Conservation (phyloP, 2,113 vertebrate species). For the Cygnus buccinator region DNA sequence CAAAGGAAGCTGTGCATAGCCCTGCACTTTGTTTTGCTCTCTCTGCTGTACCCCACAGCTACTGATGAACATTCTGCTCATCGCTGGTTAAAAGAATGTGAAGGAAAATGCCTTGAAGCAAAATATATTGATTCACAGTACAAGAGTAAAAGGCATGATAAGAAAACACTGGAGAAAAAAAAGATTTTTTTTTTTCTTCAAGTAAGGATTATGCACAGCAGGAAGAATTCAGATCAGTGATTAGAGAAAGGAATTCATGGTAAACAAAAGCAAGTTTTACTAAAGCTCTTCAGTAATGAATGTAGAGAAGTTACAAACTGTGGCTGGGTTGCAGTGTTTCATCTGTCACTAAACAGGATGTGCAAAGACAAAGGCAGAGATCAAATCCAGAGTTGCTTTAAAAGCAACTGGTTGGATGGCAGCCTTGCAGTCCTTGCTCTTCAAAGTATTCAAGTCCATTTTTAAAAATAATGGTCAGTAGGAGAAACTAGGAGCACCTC, state of each 20-base stretch:
- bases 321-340: neutral
- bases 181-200: neutral
- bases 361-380: neutral
- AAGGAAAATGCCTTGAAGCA: neutral
- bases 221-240: neutral
- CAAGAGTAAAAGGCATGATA: neutral
- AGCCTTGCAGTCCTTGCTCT: neutral
- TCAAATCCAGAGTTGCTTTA: neutral
- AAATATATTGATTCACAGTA: neutral
- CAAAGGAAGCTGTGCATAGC: neutral
- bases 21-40: neutral
- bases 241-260: neutral
- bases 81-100: neutral
- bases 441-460: neutral
- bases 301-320: neutral
- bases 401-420: neutral
- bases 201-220: neutral
- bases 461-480: neutral
- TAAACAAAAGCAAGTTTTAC: neutral
- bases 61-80: neutral
- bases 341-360: neutral
- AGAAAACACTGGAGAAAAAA: neutral
- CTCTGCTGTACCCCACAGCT: neutral
- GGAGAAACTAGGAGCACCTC: neutral
- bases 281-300: neutral